Base-by-base conservation (phyloP, 1,140 invertebrate species). In the Drosophila paulistorum region DNA sequence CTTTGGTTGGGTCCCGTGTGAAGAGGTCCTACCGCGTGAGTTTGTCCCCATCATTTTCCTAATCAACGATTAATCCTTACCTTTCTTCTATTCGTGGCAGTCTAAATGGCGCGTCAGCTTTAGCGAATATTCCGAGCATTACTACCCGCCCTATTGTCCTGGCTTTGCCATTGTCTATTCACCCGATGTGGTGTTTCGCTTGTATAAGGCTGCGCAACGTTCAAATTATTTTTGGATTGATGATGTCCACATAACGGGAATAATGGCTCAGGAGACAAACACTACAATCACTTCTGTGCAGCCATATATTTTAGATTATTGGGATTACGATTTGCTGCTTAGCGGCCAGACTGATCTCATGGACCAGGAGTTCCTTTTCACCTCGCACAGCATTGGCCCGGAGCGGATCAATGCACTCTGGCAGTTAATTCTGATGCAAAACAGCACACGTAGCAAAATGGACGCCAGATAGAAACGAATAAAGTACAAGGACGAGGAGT, bases 161-260 rank as follows among this genome's bases (percentile, higher is more conserved):
- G 97, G 97, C 14, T 97, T 95, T 95, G 95, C 94, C 4, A 94
- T 96, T 20, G 82, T 97, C 5, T 96, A 96, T 77, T 95, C 96
- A 0, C 93, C 94, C 11, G 95, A 96, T 92, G 95, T 95, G 41
- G 94, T 95, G 26, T 94, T 94, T 75, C 90, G 93, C 17, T 83
- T 96, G n/a, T 96, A 96, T 69, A 92, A 92, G 64, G 93, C 94
- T 65, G 95, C 95, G 2, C 95, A 96, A 84, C 93, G 90, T 54
- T 75, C 93, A 10, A 92, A 93, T 5, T 97, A 95, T 91, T 97
- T 97, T 93, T 97, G 97, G 97, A 96, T 97, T 57, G 96, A 97
- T 90, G 96, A 97, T 92, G 96, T 97, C 10, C 95, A 96, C 77
- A 93, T 97, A 17, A 97, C 96, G 1, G 97, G 96, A 33, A 95